Evolutionary conservation across 2,113 vertebrate genomes (phyloP).

Genomic region (Macaca nemestrina): DNA sequence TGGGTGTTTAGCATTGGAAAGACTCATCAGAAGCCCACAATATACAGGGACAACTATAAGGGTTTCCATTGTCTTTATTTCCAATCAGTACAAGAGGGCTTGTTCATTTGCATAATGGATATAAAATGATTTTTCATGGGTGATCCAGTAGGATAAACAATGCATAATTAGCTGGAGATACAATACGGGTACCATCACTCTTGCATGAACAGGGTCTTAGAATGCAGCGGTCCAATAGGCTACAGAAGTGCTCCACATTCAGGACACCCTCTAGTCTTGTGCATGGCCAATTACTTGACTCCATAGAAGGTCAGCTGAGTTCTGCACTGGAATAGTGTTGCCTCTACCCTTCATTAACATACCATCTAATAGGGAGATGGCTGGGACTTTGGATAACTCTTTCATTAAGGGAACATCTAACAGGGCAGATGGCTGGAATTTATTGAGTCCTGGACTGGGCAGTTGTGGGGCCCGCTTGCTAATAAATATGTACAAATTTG

Average conservation of each 20-base stretch:
- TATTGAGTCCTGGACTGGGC: not conserved
- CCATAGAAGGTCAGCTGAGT: not conserved
- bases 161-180: not conserved
- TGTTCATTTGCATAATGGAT: not conserved
- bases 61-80: not conserved
- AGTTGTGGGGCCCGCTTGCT: not conserved
- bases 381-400: not conserved
- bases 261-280: not conserved
- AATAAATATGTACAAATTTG: accelerated
- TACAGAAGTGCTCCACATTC: not conserved
- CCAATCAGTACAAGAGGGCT: not conserved
- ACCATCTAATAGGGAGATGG: too few relatives aligned
- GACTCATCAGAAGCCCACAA: not conserved
- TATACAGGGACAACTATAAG: not conserved
- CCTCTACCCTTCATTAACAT: too few relatives aligned
- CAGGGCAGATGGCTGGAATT: not conserved
- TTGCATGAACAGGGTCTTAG: not conserved
- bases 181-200: accelerated
- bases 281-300: not conserved
- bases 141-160: not conserved
- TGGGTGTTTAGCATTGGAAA: not conserved
- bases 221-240: not conserved
- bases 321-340: not conserved
- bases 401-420: not conserved
- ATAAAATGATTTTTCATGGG: not conserved